Base-by-base conservation (phyloP, 2,113 vertebrate species). In the Mionectes macconnelli region DNA sequence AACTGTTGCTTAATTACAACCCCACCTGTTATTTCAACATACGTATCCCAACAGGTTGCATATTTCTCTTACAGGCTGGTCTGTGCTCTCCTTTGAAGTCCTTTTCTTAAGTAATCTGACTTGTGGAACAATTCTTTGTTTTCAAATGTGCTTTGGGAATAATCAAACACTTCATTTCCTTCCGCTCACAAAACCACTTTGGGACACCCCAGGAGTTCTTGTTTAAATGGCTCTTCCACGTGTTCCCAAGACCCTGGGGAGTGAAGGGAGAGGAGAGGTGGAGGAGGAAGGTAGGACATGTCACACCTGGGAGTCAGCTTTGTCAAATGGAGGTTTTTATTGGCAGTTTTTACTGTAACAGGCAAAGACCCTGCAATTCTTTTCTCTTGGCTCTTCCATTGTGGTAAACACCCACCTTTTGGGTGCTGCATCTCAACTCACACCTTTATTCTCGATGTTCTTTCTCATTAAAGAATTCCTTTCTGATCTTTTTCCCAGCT, bases 151-250 rank as follows among this genome's bases (percentile, higher is more conserved):
- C 83, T 83, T 90, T 87, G 91, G 82, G 79, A 93, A 83, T 75
- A 84, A 15, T 82, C 70, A 82, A 39, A 93, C 81, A 8, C 50
- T 94, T 95, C 77, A 8, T 40, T 94, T 93, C 90, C 90, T 97
- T 96, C 76, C 4, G 10, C 72, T 83, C 84, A 4, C 1, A 39
- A 50, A 95, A 44, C 31, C 21, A 5, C 67, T 76, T 33, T 89
- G 89, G 89, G 84, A 72, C 57, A 15, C 53, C 69, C 27, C 47
- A 39, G 72, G 76, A 93, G 22, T 14, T 59, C 35, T 85, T 33
- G 23, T 40, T 57, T 63, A 56, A 83, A 42, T 84, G n/a, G 8
- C 47, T 67, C 56, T 72, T 42, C 91, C 55, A 5, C 11, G 12
- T 12, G 0, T 42, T 79, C 56, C n/a, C n/a, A n/a, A 31, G 5